Conservation (phyloP, 2,113 vertebrate genomes). For the Corydoras sp. region DNA sequence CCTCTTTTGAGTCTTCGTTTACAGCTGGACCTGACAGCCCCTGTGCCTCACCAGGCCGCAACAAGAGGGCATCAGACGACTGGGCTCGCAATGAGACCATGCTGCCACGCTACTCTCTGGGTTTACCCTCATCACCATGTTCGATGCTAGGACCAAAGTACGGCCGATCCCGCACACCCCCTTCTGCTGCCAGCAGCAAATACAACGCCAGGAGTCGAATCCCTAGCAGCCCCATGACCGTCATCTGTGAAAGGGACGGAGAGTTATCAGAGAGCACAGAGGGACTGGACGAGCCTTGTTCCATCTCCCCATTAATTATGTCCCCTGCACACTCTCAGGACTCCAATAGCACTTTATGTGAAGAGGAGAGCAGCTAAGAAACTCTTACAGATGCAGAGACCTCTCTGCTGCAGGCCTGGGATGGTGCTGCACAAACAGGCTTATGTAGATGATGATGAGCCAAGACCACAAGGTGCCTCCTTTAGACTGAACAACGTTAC, state of each 20-base stretch:
- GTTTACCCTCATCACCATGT: constrained; percentile 49
- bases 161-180: constrained; percentile 84
- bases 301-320: constrained; percentile 16
- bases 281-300: constrained; percentile 44
- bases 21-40: constrained; percentile 62
- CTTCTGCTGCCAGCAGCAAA: constrained; percentile 92
- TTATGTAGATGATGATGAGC: no score
- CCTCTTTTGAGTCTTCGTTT: constrained; percentile 49
- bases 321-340: constrained; percentile 47
- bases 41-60: constrained; percentile 62
- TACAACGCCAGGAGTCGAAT: constrained; percentile 85
- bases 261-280: constrained; percentile 71
- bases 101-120: constrained; percentile 70
- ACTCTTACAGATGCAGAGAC: no score
- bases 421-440: no score
- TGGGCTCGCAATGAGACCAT: constrained; percentile 79
- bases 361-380: constrained; percentile 56
- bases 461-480: no score
- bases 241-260: constrained; percentile 91
- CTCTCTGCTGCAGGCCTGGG: no score
- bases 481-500: no score
- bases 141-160: constrained; percentile 73
- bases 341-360: constrained; percentile 67
- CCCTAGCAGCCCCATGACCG: constrained; percentile 96
- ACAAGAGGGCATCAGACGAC: constrained; percentile 74